A percentile compares a stretch with the other conserved stretches of the same genome.
Evolutionary conservation across 2,113 vertebrate species (phyloP).

Genomic region (Pycnonotus jocosus): DNA sequence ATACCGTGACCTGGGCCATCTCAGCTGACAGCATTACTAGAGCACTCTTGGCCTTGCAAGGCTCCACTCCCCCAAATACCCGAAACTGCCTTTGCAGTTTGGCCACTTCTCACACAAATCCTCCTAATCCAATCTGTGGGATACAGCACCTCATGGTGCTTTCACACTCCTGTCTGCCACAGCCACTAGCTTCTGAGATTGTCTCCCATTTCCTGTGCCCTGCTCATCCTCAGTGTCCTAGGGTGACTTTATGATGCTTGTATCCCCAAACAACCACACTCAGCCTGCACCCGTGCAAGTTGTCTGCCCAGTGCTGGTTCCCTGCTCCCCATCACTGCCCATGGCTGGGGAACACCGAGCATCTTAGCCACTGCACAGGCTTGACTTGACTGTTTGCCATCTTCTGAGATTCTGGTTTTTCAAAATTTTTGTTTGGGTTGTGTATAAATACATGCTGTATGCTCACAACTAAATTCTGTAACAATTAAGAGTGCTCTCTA

Average conservation of each 20-base stretch:
- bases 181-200: neutral
- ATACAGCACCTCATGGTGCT: neutral
- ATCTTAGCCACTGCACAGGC: neutral
- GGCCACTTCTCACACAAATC: neutral
- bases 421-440: neutral
- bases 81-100: neutral
- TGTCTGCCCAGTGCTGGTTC: neutral
- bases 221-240: too few species aligned
- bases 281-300: neutral
- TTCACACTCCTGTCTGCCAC: accelerated
- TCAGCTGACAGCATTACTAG: neutral
- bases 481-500: neutral
- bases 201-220: accelerated
- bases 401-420: neutral
- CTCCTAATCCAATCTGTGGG: neutral
- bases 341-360: neutral
- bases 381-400: neutral
- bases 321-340: neutral
- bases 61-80: neutral
- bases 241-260: too few species aligned
- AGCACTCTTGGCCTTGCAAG: neutral
- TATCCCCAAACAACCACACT: too few species aligned
- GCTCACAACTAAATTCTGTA: neutral
- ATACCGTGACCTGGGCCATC: neutral
- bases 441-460: neutral